Conservation (phyloP, 1,140 invertebrate species). For the Campodea augens region DNA sequence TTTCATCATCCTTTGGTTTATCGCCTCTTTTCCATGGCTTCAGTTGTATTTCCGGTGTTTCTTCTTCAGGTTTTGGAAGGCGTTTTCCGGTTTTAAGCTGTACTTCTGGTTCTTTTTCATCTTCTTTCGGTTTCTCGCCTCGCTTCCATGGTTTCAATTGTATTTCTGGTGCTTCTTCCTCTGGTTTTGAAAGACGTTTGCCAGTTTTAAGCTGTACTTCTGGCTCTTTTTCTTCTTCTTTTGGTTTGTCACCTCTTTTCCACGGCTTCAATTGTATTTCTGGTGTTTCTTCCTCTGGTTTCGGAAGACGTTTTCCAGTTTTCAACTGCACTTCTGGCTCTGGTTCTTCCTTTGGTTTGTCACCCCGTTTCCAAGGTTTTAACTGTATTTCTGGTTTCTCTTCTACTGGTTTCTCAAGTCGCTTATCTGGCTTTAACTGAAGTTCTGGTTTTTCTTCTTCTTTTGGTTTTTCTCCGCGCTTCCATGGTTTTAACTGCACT, state of each 20-base stretch:
- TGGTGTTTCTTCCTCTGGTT: conserved; percentile 12
- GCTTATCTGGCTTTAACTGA: conserved; percentile 7
- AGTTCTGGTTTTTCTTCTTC: conserved; percentile 6
- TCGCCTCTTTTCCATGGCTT: conserved; percentile 12
- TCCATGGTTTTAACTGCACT: conserved; percentile 3
- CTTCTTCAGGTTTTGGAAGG: too few species aligned
- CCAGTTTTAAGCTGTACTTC: conserved; percentile 16
- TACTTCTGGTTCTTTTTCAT: too few species aligned
- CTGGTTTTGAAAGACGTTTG: too few species aligned
- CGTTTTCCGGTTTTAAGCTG: too few species aligned
- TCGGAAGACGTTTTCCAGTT: conserved; percentile 15
- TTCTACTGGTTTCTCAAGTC: conserved; percentile 12
- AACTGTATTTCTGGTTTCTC: conserved; percentile 16
- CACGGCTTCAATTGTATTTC: conserved; percentile 11
- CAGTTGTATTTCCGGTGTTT: conserved; percentile 11
- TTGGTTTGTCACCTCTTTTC: conserved; percentile 14
- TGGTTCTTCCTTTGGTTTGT: neutral
- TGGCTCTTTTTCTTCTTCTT: conserved; percentile 21
- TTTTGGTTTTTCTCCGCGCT: neutral
- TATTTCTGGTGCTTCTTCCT: conserved; percentile 12
- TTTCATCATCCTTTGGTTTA: conserved; percentile 13
- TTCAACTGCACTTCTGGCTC: conserved; percentile 4
- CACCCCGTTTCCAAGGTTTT: conserved; percentile 16
- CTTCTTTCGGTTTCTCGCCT: conserved; percentile 10
- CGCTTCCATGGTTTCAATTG: conserved; percentile 12